phyloP scores from a whole-genome alignment of 2,797 vertebrate genomes.

The Halcyon leucocephala region DNA sequence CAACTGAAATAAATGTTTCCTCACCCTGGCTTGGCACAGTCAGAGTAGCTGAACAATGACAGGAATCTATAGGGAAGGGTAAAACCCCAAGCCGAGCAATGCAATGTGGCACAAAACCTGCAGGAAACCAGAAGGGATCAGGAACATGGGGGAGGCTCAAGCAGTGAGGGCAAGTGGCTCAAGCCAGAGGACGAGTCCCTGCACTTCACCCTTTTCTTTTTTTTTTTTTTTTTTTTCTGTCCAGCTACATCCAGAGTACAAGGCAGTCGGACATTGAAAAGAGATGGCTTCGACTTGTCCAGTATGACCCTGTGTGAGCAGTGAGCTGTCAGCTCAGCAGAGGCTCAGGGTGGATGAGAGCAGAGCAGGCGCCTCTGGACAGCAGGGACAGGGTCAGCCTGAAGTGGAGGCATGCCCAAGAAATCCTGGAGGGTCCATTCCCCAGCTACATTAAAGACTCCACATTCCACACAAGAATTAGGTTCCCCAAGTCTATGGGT shows the following conservation, averaged over 20 bases:
- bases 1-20: not conserved
- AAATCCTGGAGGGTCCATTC: accelerated
- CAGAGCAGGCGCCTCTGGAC: not conserved
- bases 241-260: not conserved
- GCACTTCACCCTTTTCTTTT: not conserved
- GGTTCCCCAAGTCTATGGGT: not conserved
- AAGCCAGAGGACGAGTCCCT: not conserved
- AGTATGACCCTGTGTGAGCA: too few relatives aligned
- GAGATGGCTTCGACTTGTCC: not conserved
- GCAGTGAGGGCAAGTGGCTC: not conserved
- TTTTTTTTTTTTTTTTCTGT: not conserved
- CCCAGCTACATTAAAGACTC: not conserved
- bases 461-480: not conserved
- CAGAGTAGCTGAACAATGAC: not conserved
- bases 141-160: not conserved
- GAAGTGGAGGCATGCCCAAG: too few relatives aligned
- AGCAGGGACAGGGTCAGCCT: not conserved
- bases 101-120: not conserved
- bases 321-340: not conserved
- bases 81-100: not conserved
- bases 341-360: not conserved
- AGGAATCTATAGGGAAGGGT: not conserved
- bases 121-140: not conserved
- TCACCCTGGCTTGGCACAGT: not conserved
- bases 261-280: not conserved